Conservation (phyloP, 1,140 invertebrate genomes). For the Pinna nobilis region DNA sequence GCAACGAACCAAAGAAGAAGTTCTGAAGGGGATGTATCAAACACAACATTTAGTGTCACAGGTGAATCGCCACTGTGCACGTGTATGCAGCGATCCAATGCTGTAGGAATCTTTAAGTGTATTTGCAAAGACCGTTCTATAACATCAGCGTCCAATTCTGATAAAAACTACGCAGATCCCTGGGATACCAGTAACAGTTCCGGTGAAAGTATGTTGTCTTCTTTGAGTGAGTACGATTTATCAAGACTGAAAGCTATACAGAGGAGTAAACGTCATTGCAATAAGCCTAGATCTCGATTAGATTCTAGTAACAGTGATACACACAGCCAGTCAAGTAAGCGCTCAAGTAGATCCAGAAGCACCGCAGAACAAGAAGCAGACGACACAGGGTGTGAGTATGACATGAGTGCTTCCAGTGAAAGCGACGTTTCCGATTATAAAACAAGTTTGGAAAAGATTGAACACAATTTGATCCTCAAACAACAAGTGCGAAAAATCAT, state of each 20-base stretch:
- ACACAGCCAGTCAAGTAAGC: neutral
- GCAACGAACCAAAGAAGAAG: neutral
- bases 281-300: neutral
- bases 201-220: conserved; percentile 4
- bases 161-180: neutral
- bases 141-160: no score
- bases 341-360: neutral
- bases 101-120: neutral
- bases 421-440: conserved; percentile 57
- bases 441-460: conserved; percentile 58
- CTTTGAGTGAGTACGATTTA: neutral
- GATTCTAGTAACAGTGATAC: neutral
- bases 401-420: conserved; percentile 63
- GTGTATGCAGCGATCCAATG: neutral
- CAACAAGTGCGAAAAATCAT: conserved; percentile 57
- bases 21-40: neutral
- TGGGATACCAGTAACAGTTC: conserved; percentile 7
- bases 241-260: neutral
- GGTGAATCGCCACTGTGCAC: neutral
- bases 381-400: conserved; percentile 61
- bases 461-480: conserved; percentile 56
- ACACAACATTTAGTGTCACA: neutral
- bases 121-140: neutral
- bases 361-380: conserved; percentile 36
- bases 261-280: neutral